Conservation (phyloP, 1,140 invertebrate species). For the Trichonephila inaurata region DNA sequence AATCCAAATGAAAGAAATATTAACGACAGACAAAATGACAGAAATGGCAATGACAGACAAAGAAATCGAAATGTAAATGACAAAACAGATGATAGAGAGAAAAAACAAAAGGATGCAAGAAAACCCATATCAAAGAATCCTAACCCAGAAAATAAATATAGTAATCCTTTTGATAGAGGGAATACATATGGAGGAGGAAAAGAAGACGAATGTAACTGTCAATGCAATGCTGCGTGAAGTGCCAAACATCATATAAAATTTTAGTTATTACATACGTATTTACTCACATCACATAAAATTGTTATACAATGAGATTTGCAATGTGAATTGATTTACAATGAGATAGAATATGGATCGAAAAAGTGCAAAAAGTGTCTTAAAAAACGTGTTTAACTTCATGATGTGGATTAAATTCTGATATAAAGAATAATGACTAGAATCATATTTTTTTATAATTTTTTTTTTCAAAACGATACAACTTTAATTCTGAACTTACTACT, state of each 20-base stretch:
- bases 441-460: too few species aligned
- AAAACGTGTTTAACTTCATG: too few species aligned
- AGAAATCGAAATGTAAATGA: not conserved
- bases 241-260: not conserved
- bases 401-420: too few species aligned
- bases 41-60: not conserved
- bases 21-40: not conserved
- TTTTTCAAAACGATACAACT: too few species aligned
- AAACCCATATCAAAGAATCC: not conserved
- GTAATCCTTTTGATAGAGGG: not conserved
- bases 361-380: too few species aligned
- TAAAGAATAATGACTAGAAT: too few species aligned
- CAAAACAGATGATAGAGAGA: not conserved
- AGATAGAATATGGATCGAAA: too few species aligned
- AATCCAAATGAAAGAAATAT: not conserved
- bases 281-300: too few species aligned
- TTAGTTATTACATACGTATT: not conserved
- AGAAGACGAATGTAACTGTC: conserved; percentile 43
- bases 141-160: conserved; percentile 36
- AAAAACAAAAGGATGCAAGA: not conserved
- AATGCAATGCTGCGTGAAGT: conserved; percentile 27
- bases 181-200: not conserved
- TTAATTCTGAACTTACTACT: too few species aligned
- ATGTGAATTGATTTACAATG: too few species aligned
- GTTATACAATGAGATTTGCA: too few species aligned